These are phyloP conservation scores for Urophycis tenuis DNA, from an alignment of 2,797 vertebrate species.

Conservation along the genomic window DNA sequence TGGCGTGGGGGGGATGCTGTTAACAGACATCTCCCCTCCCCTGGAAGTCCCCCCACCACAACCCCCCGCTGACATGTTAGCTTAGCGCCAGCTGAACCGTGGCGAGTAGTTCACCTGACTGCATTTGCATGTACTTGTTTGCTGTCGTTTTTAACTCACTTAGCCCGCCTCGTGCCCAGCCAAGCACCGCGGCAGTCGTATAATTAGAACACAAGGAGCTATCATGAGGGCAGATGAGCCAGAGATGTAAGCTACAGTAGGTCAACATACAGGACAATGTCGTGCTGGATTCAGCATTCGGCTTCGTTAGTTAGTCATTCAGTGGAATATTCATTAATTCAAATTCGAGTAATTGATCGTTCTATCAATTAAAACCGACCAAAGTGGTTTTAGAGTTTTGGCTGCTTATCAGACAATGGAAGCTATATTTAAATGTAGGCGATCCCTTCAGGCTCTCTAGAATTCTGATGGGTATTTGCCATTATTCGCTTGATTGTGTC, in stretches of 20 bases:
- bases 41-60: not conserved
- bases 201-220: not conserved
- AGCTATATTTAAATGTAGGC: not conserved
- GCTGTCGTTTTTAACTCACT: not conserved
- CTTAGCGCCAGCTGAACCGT: slow-evolving; percentile 16
- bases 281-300: not conserved
- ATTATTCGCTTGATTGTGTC: no score
- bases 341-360: not conserved
- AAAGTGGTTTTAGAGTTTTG: not conserved
- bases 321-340: not conserved
- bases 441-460: no score
- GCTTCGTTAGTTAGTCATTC: not conserved
- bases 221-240: not conserved
- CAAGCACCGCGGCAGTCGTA: not conserved
- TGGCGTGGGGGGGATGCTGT: not conserved
- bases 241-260: not conserved
- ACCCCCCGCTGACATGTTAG: not conserved
- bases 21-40: slow-evolving; percentile 26
- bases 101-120: slow-evolving; percentile 20
- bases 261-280: not conserved
- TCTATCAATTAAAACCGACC: not conserved
- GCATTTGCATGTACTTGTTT: slow-evolving; percentile 20
- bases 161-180: not conserved
- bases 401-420: not conserved
- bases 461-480: no score